A percentile compares a stretch with the other conserved stretches of the same genome.
Evolutionary conservation across 1,140 invertebrate species (phyloP).

Genomic region (Aphidius ervi): DNA sequence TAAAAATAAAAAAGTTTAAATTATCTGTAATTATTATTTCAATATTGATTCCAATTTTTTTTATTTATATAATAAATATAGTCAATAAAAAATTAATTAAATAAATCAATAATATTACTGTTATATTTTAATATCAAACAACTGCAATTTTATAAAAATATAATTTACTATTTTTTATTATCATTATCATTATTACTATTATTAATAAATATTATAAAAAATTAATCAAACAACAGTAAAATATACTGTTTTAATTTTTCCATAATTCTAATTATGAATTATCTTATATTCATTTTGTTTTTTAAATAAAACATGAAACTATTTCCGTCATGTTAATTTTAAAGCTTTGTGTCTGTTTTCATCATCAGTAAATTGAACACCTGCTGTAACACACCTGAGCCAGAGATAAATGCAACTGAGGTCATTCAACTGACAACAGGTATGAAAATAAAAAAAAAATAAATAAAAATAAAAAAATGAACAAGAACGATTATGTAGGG

Average conservation of each 20-base stretch:
- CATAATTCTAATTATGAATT: not conserved
- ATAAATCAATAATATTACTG: too few relatives aligned
- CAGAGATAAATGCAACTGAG: not conserved
- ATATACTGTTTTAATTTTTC: not conserved
- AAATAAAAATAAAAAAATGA: not conserved
- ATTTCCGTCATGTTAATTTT: too few relatives aligned
- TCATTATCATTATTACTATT: too few relatives aligned
- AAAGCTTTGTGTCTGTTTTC: not conserved
- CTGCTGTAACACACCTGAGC: constrained; percentile 15
- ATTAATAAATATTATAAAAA: not conserved
- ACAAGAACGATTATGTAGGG: constrained; percentile 5
- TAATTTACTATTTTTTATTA: too few relatives aligned
- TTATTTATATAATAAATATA: too few relatives aligned
- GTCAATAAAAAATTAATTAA: too few relatives aligned
- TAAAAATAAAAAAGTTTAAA: too few relatives aligned
- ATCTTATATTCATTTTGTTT: not conserved
- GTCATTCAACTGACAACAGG: constrained; percentile 9
- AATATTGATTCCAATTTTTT: too few relatives aligned
- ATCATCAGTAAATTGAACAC: not conserved
- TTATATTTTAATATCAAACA: too few relatives aligned
- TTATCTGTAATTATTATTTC: too few relatives aligned
- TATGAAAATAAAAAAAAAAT: too few relatives aligned
- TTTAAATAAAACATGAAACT: not conserved
- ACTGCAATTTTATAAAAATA: too few relatives aligned
- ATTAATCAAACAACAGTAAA: not conserved